Percentiles rank a stretch among this genome's conserved stretches.
phyloP scores from a whole-genome alignment of 2,888 invertebrate genomes.

The Chaetogeoica ovagalla region DNA sequence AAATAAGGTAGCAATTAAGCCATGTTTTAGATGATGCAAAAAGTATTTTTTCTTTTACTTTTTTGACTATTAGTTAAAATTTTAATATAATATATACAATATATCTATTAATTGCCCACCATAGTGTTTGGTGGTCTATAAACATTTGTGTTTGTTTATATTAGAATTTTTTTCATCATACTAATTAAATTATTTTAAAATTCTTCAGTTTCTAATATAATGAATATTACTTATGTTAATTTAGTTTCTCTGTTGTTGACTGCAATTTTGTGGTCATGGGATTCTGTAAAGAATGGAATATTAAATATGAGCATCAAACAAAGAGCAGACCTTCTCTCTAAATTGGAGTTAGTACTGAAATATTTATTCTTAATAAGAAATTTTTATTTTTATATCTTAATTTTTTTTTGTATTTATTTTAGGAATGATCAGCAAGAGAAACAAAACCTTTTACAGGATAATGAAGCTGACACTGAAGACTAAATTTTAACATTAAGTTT shows the following conservation, averaged over 20 bases:
- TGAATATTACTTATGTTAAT: slow-evolving; percentile 55
- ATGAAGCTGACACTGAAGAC: slow-evolving; percentile 25
- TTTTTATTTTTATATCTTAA: background rate
- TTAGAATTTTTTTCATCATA: too few relatives aligned
- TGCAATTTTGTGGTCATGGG: slow-evolving; percentile 73
- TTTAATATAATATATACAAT: too few relatives aligned
- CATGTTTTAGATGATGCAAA: too few relatives aligned
- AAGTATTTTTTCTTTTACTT: too few relatives aligned
- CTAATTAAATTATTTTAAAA: too few relatives aligned
- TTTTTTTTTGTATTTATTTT: background rate
- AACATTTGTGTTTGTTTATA: too few relatives aligned
- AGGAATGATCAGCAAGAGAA: slow-evolving; percentile 24
- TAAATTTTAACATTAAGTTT: slow-evolving; percentile 6
- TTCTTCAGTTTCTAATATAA: background rate
- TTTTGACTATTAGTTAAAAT: too few relatives aligned
- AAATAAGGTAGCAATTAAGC: too few relatives aligned
- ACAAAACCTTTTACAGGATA: slow-evolving; percentile 19
- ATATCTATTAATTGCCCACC: too few relatives aligned
- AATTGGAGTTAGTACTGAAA: slow-evolving; percentile 54
- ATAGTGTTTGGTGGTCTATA: too few relatives aligned
- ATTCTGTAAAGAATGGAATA: slow-evolving; percentile 70
- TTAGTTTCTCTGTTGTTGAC: slow-evolving; percentile 76
- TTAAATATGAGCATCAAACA: slow-evolving; percentile 73
- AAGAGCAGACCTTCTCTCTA: slow-evolving; percentile 62
- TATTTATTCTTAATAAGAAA: background rate